phyloP scores from a whole-genome alignment of 2,113 vertebrate genomes.

The Ctenomys sociabilis region DNA sequence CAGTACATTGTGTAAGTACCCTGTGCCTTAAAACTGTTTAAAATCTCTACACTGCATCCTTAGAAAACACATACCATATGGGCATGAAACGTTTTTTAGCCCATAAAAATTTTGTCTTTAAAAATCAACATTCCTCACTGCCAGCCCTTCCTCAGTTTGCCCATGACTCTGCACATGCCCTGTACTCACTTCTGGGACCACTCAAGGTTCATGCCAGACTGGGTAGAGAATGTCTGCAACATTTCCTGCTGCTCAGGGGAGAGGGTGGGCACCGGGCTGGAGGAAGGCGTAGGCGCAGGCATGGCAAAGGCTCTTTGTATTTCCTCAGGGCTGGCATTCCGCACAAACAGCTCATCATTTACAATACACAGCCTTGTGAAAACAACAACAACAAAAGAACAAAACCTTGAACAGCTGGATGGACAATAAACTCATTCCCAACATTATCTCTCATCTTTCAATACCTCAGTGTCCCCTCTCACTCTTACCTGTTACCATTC shows the following conservation, averaged over 20 bases:
- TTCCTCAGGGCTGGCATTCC: constrained; percentile 92
- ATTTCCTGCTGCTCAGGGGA: constrained; percentile 93
- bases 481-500: not conserved
- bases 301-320: constrained; percentile 91
- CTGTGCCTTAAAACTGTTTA: not conserved
- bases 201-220: constrained; percentile 95
- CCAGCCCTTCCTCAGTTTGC: not conserved
- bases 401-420: not conserved
- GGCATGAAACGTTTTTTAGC: not conserved
- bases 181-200: constrained; percentile 95
- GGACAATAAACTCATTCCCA: not conserved
- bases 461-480: not conserved
- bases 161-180: not conserved
- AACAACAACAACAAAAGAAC: not conserved
- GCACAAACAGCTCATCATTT: constrained; percentile 94
- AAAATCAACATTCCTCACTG: not conserved
- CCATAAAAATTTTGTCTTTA: not conserved
- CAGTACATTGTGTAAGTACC: not conserved
- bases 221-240: constrained; percentile 91
- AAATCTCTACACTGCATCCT: not conserved
- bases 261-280: constrained; percentile 93
- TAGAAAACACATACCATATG: not conserved
- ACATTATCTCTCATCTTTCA: not conserved
- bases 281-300: constrained; percentile 93
- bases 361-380: constrained; percentile 91